Evolutionary conservation across 2,888 invertebrate genomes (phyloP).

Genomic region (Notocelia uddmanniana): DNA sequence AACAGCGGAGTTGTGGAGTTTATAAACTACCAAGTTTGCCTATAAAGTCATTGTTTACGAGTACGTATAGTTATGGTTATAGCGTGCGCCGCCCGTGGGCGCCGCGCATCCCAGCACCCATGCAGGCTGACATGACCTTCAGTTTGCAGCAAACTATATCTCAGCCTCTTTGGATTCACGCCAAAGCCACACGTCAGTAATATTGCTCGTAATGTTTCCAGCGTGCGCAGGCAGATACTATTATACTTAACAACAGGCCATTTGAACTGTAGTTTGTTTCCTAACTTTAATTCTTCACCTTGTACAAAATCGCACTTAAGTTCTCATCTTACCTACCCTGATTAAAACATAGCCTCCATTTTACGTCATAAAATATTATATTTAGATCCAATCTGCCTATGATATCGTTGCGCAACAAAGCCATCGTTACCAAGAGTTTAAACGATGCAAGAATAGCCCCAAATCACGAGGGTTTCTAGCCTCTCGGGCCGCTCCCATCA

Average conservation of each 20-base stretch:
- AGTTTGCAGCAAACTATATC: background rate
- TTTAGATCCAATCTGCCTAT: background rate
- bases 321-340: background rate
- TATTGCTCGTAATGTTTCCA: background rate
- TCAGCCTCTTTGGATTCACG: background rate
- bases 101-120: background rate
- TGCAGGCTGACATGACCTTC: background rate
- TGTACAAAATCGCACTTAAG: background rate
- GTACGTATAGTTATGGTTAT: too few species aligned
- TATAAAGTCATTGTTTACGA: background rate
- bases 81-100: background rate
- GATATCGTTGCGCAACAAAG: background rate
- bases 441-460: background rate
- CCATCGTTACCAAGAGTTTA: background rate
- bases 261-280: background rate
- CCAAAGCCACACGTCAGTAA: conserved; percentile 4
- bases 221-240: conserved; percentile 1
- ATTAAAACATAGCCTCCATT: background rate
- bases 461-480: background rate
- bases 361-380: too few species aligned
- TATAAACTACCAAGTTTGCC: conserved; percentile 1
- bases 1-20: conserved; percentile 3
- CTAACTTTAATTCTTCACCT: background rate
- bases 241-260: too few species aligned
- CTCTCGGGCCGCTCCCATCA: background rate